Conservation (phyloP, 2,888 invertebrate species). For the Cylloceria caligata region DNA sequence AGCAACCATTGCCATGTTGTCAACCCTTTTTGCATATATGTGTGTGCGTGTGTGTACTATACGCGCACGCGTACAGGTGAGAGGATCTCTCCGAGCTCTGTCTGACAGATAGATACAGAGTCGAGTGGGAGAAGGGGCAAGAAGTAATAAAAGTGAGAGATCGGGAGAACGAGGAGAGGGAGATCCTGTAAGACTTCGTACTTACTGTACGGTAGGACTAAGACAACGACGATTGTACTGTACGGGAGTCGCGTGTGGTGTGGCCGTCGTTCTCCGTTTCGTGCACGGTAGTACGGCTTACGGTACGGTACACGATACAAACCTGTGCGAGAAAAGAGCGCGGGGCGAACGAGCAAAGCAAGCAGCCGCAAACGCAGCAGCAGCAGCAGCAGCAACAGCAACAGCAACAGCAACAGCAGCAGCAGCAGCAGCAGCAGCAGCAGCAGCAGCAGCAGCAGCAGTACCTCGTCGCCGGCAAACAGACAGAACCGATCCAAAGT, state of each 20-base stretch:
- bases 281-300: conserved; percentile 52
- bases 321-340: conserved; percentile 41
- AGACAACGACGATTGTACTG: conserved; percentile 28
- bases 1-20: too few species aligned
- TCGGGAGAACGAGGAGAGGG: conserved; percentile 6
- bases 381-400: too few species aligned
- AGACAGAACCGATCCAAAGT: conserved; percentile 77
- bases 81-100: too few species aligned
- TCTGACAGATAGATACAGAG: background rate
- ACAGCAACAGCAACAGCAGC: too few species aligned
- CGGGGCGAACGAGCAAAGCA: conserved; percentile 33
- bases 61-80: too few species aligned
- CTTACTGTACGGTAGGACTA: background rate
- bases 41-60: too few species aligned
- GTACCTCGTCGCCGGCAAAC: conserved; percentile 65
- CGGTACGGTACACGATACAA: conserved; percentile 58
- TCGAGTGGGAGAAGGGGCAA: background rate
- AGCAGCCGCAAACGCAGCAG: too few species aligned
- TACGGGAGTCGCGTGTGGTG: conserved; percentile 33
- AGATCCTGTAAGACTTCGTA: background rate
- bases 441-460: too few species aligned
- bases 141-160: background rate
- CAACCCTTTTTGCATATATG: too few species aligned
- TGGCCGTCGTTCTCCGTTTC: background rate
- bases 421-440: too few species aligned